Evolutionary conservation across 2,113 vertebrate species (phyloP), one percentile per base, ranked within the genome.

Genomic region (Xiphophorus hellerii): DNA sequence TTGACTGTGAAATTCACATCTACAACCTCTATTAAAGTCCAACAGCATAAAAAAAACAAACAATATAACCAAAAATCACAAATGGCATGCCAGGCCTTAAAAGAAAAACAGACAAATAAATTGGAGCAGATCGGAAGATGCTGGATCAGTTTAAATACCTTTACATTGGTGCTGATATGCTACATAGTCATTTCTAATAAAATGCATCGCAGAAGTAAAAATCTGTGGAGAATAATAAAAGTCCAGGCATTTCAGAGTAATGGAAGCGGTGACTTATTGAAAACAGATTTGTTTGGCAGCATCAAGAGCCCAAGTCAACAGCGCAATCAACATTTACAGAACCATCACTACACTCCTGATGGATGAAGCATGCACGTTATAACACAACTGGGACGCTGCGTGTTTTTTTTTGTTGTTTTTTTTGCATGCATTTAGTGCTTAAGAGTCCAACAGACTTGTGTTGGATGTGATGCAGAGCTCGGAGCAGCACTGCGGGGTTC

Each of bases 401-500:
- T 48, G 44, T 6, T 8, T 25, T 20, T 25, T 28, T 28, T 28
- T 28, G 1, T 1, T 28, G 29, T 30, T 30, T 30, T 30, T 30
- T 2, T n/a, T 58, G 51, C 51, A n/a, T n/a, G 51, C 51, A 10
- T 58, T 12, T n/a, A 11, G 51, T 11, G 5, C 25, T 54, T 10
- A 25, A 11, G 51, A 54, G 51, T 2, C 44, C 44, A 20, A 6
- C 22, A 8, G 20, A 54, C 22, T 25, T 10, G 66, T 11, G 37
- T 5, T 15, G 27, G 39, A 4, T 62, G 70, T 54, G 61, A 6
- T 22, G 8, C 48, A 28, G 51, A 58, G 44, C 28, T 66, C 30
- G 60, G 58, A 48, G 51, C 22, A n/a, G 51, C 51, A 9, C 51
- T 25, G 66, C 42, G 72, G 61, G 81, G 31, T 68, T 76, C 83